Evolutionary conservation across 2,113 vertebrate genomes (phyloP).

Genomic region (Mus pahari): DNA sequence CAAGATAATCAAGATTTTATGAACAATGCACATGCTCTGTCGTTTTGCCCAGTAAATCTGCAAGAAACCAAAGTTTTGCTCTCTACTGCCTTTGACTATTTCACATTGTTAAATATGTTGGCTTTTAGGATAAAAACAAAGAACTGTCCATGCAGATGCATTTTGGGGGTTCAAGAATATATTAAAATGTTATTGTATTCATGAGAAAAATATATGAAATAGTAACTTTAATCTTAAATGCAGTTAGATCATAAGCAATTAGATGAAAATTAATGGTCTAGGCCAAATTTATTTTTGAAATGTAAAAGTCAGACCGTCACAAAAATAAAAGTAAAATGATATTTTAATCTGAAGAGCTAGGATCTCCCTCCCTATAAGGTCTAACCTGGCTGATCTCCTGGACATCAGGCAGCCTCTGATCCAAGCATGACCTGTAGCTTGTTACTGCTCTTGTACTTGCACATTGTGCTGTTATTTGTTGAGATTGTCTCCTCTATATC

Average conservation of each 20-base stretch:
- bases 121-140: background rate
- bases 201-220: background rate
- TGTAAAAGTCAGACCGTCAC: background rate
- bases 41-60: background rate
- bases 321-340: background rate
- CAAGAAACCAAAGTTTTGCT: background rate
- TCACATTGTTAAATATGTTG: background rate
- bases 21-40: background rate
- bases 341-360: background rate
- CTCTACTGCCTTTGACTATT: background rate
- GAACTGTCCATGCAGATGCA: rapidly evolving
- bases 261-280: background rate
- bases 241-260: background rate
- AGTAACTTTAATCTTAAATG: background rate
- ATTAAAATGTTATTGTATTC: background rate
- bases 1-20: background rate
- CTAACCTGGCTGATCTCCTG: background rate
- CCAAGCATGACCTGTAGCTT: background rate
- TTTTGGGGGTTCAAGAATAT: background rate
- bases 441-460: background rate
- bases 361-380: background rate
- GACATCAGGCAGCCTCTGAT: no score
- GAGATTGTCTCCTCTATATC: background rate
- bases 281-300: no score
- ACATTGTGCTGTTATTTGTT: background rate